Evolutionary conservation across 2,888 invertebrate genomes (phyloP).

Genomic region (Volucella zonaria): DNA sequence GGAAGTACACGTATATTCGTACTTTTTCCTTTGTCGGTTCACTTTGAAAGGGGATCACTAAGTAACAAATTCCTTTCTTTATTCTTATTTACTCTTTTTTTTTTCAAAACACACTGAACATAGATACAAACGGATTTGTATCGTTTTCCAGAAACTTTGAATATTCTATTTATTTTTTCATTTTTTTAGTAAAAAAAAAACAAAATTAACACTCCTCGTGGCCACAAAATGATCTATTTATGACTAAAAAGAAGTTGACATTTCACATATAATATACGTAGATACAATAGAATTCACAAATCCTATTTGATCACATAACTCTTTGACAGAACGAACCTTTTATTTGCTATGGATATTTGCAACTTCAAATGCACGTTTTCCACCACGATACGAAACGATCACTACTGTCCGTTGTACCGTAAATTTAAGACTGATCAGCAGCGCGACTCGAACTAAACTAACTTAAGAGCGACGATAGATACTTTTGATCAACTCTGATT

Average conservation of each 20-base stretch:
- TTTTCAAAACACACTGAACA: background rate
- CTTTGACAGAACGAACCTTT: constrained; percentile 45
- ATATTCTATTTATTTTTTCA: background rate
- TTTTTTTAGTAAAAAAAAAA: constrained; percentile 12
- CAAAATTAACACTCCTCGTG: background rate
- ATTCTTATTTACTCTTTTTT: constrained; percentile 1
- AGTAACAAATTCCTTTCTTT: background rate
- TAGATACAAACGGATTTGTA: background rate
- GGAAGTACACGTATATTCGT: background rate
- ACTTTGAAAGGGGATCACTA: background rate
- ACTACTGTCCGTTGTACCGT: constrained; percentile 17
- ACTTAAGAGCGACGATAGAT: constrained; percentile 53
- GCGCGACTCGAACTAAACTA: constrained; percentile 49
- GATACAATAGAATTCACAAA: constrained; percentile 22
- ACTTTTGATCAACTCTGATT: background rate
- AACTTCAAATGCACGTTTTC: constrained; percentile 27
- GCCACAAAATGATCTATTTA: background rate
- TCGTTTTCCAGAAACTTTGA: background rate
- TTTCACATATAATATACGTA: background rate
- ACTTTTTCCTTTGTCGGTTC: background rate
- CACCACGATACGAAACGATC: constrained; percentile 1
- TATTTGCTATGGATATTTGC: constrained; percentile 19
- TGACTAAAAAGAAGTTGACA: background rate
- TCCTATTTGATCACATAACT: background rate
- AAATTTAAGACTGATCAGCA: constrained; percentile 51